Conservation (phyloP, 37 sponge, comb jelly and placozoan species). For the Trichoplax adhaerens region DNA sequence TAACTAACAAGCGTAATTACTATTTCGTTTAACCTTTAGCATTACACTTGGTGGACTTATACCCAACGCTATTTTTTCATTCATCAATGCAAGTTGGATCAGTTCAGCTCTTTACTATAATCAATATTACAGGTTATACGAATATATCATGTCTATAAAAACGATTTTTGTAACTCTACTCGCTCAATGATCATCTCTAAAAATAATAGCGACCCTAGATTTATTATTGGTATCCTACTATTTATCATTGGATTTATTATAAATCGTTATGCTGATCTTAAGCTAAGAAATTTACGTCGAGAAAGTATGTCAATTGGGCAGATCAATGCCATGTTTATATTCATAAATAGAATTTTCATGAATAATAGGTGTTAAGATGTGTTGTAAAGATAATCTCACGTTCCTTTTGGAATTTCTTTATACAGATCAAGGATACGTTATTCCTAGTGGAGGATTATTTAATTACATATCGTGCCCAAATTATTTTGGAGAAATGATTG, state of each 20-base stretch:
- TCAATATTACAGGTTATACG: conserved; percentile 5
- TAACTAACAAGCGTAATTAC: neutral
- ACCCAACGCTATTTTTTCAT: conserved; percentile 25
- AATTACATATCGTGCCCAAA: conserved; percentile 50
- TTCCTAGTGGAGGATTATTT: conserved; percentile 51
- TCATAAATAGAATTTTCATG: too few relatives aligned
- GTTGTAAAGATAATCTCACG: too few relatives aligned
- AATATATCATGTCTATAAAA: conserved; percentile 5
- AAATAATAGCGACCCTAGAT: conserved; percentile 54
- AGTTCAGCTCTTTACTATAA: conserved; percentile 6
- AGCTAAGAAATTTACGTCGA: conserved; percentile 28
- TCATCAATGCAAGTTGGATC: conserved; percentile 48
- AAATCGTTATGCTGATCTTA: conserved; percentile 34
- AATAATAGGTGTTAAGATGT: too few relatives aligned
- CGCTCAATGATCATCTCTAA: neutral
- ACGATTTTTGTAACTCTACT: conserved; percentile 10
- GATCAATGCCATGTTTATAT: too few relatives aligned
- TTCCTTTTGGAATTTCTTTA: too few relatives aligned
- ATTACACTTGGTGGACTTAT: conserved; percentile 20
- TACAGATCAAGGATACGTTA: conserved; percentile 14
- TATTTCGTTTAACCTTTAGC: neutral
- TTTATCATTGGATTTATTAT: conserved; percentile 50
- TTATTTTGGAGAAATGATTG: conserved; percentile 57
- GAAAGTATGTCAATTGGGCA: too few relatives aligned
- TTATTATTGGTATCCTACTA: conserved; percentile 50